Percentiles rank a stretch among this genome's conserved stretches.
Evolutionary conservation across 2,888 invertebrate genomes (phyloP).

Genomic region (Aquatica leii): DNA sequence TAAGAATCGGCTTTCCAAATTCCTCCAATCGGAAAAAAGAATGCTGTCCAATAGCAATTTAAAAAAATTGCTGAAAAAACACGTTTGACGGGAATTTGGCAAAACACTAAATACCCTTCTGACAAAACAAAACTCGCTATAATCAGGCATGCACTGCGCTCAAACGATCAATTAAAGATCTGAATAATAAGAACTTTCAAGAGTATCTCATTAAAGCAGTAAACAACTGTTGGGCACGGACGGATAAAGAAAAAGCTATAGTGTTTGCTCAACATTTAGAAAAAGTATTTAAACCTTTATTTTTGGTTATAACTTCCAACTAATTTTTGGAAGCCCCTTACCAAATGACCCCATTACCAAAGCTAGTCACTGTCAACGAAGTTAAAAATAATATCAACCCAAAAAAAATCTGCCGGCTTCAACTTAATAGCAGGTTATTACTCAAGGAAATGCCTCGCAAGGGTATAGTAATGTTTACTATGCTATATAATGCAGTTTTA

Average conservation of each 20-base stretch:
- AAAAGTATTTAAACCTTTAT: not conserved
- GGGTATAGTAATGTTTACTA: constrained; percentile 8
- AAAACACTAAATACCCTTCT: constrained; percentile 11
- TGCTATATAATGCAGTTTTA: constrained; percentile 5
- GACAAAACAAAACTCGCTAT: constrained; percentile 13
- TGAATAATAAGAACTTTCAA: constrained; percentile 10
- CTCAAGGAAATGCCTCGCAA: constrained; percentile 7
- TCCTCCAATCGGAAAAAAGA: not conserved
- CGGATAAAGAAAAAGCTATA: constrained; percentile 7
- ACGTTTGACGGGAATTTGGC: constrained; percentile 2
- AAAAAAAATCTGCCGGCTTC: not conserved
- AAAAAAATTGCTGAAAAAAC: constrained; percentile 10
- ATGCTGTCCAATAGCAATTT: constrained; percentile 10
- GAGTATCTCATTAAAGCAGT: constrained; percentile 11
- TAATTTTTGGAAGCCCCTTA: constrained; percentile 8
- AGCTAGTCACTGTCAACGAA: constrained; percentile 1
- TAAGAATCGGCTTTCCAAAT: constrained; percentile 1
- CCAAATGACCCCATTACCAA: constrained; percentile 11
- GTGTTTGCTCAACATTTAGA: constrained; percentile 14
- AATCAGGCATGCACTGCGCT: not conserved
- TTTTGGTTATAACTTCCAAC: not conserved
- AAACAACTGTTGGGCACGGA: constrained; percentile 9
- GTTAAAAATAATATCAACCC: constrained; percentile 2
- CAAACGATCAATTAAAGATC: not conserved
- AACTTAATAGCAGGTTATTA: constrained; percentile 2